Conservation (phyloP, 2,113 vertebrate genomes). For the Pyrgilauda ruficollis region DNA sequence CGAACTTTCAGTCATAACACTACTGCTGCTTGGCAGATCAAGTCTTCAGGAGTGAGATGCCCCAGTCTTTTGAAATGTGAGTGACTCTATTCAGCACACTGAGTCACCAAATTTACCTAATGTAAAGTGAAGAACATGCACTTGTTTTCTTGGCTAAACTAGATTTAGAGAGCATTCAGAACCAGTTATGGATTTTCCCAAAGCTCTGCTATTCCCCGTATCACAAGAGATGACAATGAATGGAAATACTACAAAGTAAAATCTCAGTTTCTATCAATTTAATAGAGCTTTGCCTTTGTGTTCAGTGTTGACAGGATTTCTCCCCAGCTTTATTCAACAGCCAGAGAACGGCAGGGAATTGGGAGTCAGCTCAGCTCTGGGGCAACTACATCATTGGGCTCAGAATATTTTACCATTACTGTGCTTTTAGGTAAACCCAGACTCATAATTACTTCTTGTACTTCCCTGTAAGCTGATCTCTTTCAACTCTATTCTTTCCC, state of each 20-base stretch:
- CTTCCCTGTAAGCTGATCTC: neutral
- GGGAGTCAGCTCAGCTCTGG: neutral
- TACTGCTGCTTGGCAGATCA: neutral
- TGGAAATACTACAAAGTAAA: neutral
- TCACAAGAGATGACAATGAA: neutral
- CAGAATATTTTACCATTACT: neutral
- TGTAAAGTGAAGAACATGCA: neutral
- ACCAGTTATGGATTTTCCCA: neutral
- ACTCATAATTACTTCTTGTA: neutral
- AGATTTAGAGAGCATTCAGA: neutral
- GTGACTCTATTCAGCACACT: neutral
- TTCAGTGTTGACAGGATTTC: neutral
- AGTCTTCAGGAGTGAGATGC: neutral
- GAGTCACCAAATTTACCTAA: neutral
- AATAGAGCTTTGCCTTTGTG: neutral
- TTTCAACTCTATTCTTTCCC: neutral
- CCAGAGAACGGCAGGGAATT: neutral
- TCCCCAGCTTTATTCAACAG: neutral
- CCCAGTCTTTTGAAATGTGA: neutral
- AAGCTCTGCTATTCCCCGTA: neutral
- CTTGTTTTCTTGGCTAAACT: neutral
- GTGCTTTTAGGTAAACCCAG: neutral
- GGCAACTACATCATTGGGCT: accelerated
- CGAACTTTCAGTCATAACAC: neutral
- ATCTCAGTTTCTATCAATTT: neutral